Evolutionary conservation across 2,888 invertebrate genomes (phyloP), one percentile per base, ranked within the genome.

Genomic region (Peribatodes rhomboidaria): DNA sequence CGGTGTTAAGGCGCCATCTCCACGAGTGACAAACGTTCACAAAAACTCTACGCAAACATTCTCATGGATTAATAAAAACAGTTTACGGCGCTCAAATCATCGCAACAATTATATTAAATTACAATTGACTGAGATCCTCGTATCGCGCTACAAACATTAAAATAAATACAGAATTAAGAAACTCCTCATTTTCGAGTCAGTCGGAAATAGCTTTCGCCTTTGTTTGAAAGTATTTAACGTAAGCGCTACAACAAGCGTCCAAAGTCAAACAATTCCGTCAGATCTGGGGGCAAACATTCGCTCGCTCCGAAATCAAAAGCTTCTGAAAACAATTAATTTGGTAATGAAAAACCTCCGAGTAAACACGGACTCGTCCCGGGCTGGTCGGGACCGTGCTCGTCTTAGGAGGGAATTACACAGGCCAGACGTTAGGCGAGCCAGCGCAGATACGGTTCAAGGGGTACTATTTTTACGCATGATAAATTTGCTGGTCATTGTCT

Each of bases 251-350:
- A 37, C 18, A 50, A 50, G 35, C 18, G 54, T 54, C 54, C 35
- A n/a, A 58, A 53, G 35, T 53, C 59, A 60, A 60, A 60, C 53
- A 61, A 54, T 47, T 46, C 47, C 53, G 33, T 37, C 53, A 37
- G 46, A 39, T 53, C 27, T 18, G 31, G 39, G 47, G 47, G 39
- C 49, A 64, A 64, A 64, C 53, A 49, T 64, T 62, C 42, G 27
- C 41, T 33, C 46, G 20, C 41, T 54, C 11, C 42, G 9, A 58
- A 22, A 59, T 59, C 54, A 49, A 58, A 52, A 64, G 64, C 58
- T 9, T 42, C 41, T 16, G 53, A 37, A 59, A 54, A 58, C 58
- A 64, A 64, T 64, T 64, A 64, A 54, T 64, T 59, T 54, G 22
- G 37, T 64, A 54, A 59, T 64, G 58, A 63, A 62, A 57, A 63